A percentile compares a stretch with the other conserved stretches of the same genome.
Evolutionary conservation across 2,888 invertebrate species (phyloP).

Genomic region (Nowickia ferox): DNA sequence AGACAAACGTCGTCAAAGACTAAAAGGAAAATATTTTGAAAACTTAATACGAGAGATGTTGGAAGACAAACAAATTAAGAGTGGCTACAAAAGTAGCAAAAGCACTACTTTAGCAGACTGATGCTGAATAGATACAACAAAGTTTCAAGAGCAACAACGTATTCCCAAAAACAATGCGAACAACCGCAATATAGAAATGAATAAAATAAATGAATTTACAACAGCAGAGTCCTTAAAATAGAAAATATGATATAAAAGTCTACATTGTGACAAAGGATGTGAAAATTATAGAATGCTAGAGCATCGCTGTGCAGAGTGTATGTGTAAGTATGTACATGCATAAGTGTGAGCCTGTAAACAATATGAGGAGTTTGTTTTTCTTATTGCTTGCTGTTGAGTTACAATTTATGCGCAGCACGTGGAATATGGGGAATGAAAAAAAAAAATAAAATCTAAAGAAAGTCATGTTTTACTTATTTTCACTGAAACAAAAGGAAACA

Average conservation of each 20-base stretch:
- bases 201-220: constrained; percentile 42
- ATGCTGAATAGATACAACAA: constrained; percentile 25
- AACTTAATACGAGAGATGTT: constrained; percentile 65
- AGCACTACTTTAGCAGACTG: constrained; percentile 53
- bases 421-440: constrained; percentile 73
- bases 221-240: constrained; percentile 56
- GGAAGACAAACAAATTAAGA: constrained; percentile 80
- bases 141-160: neutral
- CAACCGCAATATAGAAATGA: constrained; percentile 3
- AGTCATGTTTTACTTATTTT: constrained; percentile 71
- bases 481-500: constrained; percentile 7
- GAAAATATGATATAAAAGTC: constrained; percentile 68
- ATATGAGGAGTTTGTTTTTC: constrained; percentile 53
- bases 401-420: constrained; percentile 81
- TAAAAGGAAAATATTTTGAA: constrained; percentile 49
- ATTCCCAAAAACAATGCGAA: neutral
- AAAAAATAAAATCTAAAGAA: constrained; percentile 24
- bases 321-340: too few species aligned
- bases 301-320: constrained; percentile 22
- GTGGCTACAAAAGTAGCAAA: constrained; percentile 51
- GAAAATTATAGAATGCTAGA: neutral
- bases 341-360: constrained; percentile 38
- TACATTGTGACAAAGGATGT: constrained; percentile 65
- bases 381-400: constrained; percentile 73
- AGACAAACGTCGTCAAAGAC: constrained; percentile 5